A percentile compares a stretch with the other conserved stretches of the same genome.
phyloP scores from a whole-genome alignment of 2,113 vertebrate species.

The Laticauda laticaudata region DNA sequence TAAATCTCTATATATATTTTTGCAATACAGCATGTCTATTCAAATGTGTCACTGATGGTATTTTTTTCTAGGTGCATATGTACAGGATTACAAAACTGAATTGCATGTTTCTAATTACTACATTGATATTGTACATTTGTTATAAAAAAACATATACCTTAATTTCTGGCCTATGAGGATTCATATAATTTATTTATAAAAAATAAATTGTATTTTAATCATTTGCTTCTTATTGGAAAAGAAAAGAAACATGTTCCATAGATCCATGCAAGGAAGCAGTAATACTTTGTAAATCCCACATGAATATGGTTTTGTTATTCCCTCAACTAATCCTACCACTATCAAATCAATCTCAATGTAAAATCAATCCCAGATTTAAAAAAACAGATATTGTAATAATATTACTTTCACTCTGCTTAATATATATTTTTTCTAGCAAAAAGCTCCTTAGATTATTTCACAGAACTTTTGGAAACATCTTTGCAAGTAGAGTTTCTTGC shows the following conservation, averaged over 20 bases:
- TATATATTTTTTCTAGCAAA: not conserved
- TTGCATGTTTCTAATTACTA: not conserved
- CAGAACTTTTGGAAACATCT: not conserved
- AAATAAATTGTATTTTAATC: not conserved
- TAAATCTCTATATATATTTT: not conserved
- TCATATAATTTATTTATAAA: accelerated
- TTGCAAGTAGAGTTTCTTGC: not conserved
- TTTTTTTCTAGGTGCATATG: not conserved
- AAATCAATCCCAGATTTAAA: not conserved
- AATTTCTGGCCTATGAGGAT: not conserved
- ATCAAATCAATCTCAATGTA: not conserved
- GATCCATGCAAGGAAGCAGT: accelerated
- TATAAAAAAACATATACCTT: not conserved
- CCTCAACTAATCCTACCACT: not conserved
- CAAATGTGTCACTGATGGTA: not conserved
- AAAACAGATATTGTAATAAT: not conserved
- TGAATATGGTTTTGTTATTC: not conserved
- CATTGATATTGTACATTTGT: not conserved
- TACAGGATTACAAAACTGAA: not conserved
- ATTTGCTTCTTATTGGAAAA: constrained; percentile 9
- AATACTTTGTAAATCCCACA: not conserved
- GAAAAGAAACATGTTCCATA: not conserved
- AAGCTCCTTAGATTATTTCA: not conserved
- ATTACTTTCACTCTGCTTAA: not conserved
- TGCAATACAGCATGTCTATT: not conserved